Conservation (phyloP, 2,113 vertebrate genomes). For the Atrichornis clamosus region DNA sequence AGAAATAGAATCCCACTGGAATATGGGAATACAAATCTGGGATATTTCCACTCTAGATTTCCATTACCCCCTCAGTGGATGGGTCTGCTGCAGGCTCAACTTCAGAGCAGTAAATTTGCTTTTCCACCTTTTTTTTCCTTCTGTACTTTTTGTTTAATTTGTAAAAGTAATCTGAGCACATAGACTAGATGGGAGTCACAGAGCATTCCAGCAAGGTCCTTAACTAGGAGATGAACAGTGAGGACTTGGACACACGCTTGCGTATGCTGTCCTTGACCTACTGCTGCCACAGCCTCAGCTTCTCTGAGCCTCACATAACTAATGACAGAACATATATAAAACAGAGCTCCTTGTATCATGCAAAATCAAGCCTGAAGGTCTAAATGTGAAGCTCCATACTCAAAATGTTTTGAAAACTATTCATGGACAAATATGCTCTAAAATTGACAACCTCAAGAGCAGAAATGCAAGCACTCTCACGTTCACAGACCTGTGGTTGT, state of each 20-base stretch:
- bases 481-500: not conserved
- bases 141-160: not conserved
- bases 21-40: not conserved
- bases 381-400: not conserved
- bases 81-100: not conserved
- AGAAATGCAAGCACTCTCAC: not conserved
- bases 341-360: not conserved
- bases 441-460: not conserved
- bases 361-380: not conserved
- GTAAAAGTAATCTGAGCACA: not conserved
- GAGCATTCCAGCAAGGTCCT: not conserved
- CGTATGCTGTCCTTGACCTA: not conserved
- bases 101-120: not conserved
- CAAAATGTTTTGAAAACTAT: not conserved
- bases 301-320: not conserved
- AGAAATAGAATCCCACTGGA: not conserved
- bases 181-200: not conserved
- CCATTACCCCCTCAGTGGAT: not conserved
- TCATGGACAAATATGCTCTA: not conserved
- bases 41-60: not conserved
- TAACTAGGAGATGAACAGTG: not conserved
- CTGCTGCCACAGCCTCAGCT: not conserved
- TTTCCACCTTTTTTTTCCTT: not conserved
- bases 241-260: not conserved
- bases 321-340: not conserved